Evolutionary conservation across 2,888 invertebrate genomes (phyloP).

Genomic region (Amiota mariae): DNA sequence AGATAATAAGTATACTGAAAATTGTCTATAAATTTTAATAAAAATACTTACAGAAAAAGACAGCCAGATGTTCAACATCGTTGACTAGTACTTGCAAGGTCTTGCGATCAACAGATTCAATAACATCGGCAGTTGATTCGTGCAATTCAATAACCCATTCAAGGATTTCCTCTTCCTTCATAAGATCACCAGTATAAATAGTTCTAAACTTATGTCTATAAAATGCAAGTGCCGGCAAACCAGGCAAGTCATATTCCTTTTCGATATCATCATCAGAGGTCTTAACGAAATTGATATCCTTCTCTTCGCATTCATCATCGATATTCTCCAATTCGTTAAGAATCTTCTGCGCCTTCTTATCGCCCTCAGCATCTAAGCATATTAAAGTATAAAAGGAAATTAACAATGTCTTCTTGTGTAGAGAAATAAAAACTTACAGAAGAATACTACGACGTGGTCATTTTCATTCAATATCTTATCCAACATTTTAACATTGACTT

Average conservation of each 20-base stretch:
- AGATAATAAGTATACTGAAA: background rate
- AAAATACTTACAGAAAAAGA: constrained; percentile 87
- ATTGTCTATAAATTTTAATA: background rate
- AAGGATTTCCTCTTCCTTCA: constrained; percentile 91
- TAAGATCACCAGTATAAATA: constrained; percentile 88
- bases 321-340: constrained; percentile 92
- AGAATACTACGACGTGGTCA: constrained; percentile 92
- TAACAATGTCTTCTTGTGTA: background rate
- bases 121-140: constrained; percentile 89
- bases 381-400: constrained; percentile 27
- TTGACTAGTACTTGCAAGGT: constrained; percentile 90
- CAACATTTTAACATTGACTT: constrained; percentile 91
- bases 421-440: constrained; percentile 80
- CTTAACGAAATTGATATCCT: constrained; percentile 92
- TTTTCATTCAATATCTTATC: constrained; percentile 91
- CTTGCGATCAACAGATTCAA: constrained; percentile 92
- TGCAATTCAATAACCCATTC: constrained; percentile 92
- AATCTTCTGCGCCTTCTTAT: constrained; percentile 91
- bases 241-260: constrained; percentile 88
- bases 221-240: constrained; percentile 87
- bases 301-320: constrained; percentile 93
- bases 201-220: constrained; percentile 91
- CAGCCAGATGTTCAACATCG: constrained; percentile 92
- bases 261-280: constrained; percentile 91
- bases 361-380: constrained; percentile 86